Percentiles rank a stretch among this genome's conserved stretches.
These are phyloP conservation scores for Hemicrepidius hirtus DNA, from an alignment of 2,888 invertebrate species.

Conservation along the genomic window DNA sequence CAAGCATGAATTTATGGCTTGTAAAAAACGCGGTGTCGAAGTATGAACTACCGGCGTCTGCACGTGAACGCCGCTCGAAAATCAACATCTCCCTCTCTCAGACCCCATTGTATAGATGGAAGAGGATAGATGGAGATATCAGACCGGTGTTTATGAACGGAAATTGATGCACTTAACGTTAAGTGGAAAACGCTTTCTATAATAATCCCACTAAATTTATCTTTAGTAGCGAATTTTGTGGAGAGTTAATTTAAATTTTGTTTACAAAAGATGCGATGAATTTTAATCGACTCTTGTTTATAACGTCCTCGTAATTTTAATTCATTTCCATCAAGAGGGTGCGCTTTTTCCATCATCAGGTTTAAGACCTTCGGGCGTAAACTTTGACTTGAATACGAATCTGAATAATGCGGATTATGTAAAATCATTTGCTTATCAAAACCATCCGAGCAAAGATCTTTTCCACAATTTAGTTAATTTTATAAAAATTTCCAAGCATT, in stretches of 20 bases:
- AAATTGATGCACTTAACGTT: conserved; percentile 70
- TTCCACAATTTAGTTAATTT: too few relatives aligned
- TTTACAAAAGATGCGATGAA: conserved; percentile 65
- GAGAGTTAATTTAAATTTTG: conserved; percentile 68
- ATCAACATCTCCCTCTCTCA: conserved; percentile 45
- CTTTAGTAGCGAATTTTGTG: conserved; percentile 65
- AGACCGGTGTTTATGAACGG: conserved; percentile 66
- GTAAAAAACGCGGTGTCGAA: conserved; percentile 52
- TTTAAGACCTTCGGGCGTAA: conserved; percentile 23
- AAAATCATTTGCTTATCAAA: not conserved
- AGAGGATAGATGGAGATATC: conserved; percentile 53
- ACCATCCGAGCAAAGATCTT: too few relatives aligned
- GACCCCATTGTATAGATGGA: conserved; percentile 32
- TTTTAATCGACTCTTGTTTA: conserved; percentile 66
- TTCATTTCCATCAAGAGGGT: conserved; percentile 56
- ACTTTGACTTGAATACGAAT: conserved; percentile 35
- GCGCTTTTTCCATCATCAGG: conserved; percentile 25
- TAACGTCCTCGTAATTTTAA: conserved; percentile 62
- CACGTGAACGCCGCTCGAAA: conserved; percentile 37
- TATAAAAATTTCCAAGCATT: too few relatives aligned
- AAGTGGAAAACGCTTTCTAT: conserved; percentile 70
- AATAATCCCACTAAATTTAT: conserved; percentile 71
- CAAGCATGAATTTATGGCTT: conserved; percentile 49
- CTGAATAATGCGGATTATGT: conserved; percentile 16
- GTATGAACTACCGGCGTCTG: conserved; percentile 47